Evolutionary conservation across 2,113 vertebrate genomes (phyloP), one percentile per base, ranked within the genome.

Genomic region (Microcebus tavaratra): DNA sequence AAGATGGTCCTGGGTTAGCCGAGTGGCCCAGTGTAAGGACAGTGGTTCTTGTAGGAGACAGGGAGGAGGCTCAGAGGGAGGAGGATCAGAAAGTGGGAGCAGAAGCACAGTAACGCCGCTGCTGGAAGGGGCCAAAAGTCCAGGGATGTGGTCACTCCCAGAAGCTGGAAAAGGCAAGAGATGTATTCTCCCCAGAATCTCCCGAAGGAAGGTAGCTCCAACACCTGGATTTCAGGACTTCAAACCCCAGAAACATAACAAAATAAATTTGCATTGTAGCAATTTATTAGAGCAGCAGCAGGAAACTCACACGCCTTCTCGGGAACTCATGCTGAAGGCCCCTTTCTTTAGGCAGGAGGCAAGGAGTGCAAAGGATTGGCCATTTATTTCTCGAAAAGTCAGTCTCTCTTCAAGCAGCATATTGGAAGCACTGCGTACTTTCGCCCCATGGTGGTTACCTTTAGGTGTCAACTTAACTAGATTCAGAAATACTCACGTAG

Each of bases 51-150:
- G 13, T 20, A 10, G n/a, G 25, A 83, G 13, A 11, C 21, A 25
- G 29, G 23, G 27, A 23, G 14, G 65, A 15, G 34, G 5, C 2
- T 1, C 11, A 36, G 4, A 31, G 18, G 61, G 27, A 23, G 11
- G 65, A 15, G 34, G 5, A 2, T 1, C 11, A 42, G 4, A 31
- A 14, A 27, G 0, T 5, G 14, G 36, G 34, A 12, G 3, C 12
- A n/a, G 23, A 20, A 20, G 21, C 2, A 20, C 2, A 61, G 31
- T 0, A 17, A 8, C 0, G 8, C 0, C 34, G 6, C 13, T 25
- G 12, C 8, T 39, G 48, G 27, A 34, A 36, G 3, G 8, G 23
- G 7, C 17, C 57, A 2, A 34, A 2, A 18, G 14, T 9, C n/a
- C 2, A 6, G 63, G 20, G 34, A 4, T 1, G 7, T 7, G 17